Evolutionary conservation across 2,113 vertebrate species (phyloP).

Genomic region (Prinia subflava): DNA sequence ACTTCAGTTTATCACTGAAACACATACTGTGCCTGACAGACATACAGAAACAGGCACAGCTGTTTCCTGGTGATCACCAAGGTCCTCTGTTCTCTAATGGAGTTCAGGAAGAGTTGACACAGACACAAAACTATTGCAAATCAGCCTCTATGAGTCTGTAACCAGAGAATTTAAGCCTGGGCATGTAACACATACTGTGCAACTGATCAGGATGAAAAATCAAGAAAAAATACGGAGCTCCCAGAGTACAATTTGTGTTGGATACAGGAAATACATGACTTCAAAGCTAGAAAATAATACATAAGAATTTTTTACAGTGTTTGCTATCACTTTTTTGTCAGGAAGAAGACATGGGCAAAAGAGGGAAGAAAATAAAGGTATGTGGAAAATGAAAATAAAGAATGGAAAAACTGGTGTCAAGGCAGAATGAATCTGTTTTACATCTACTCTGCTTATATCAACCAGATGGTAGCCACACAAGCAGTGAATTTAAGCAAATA

Average conservation of each 20-base stretch:
- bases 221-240: not conserved
- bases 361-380: not conserved
- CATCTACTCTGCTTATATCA: not conserved
- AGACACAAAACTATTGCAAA: not conserved
- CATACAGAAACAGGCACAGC: not conserved
- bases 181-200: not conserved
- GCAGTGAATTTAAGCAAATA: not conserved
- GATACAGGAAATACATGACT: not conserved
- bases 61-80: not conserved
- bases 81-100: not conserved
- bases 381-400: not conserved
- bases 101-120: not conserved
- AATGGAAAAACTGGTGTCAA: not conserved
- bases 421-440: not conserved
- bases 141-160: not conserved
- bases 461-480: not conserved
- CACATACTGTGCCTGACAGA: not conserved
- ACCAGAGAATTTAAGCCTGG: not conserved
- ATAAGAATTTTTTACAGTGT: not conserved
- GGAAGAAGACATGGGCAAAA: not conserved
- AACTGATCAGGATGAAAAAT: not conserved
- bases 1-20: not conserved
- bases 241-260: not conserved
- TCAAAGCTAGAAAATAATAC: not conserved
- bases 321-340: not conserved